These are phyloP conservation scores for Doris montereyensis DNA, from an alignment of 2,888 invertebrate species.

Conservation along the genomic window DNA sequence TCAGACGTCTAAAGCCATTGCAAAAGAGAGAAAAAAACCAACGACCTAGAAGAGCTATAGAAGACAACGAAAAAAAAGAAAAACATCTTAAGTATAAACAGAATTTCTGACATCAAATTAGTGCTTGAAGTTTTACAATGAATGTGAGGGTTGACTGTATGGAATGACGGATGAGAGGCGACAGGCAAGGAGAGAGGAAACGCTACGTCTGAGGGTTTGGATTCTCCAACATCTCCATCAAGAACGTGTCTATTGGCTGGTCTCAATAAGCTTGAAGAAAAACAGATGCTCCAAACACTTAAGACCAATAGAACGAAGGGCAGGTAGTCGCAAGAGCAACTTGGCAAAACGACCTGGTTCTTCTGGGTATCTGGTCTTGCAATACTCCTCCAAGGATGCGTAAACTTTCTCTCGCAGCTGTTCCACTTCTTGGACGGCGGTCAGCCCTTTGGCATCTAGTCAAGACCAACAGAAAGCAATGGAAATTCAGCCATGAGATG, in stretches of 20 bases:
- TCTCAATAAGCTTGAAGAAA: slow-evolving; percentile 92
- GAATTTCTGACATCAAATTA: no score
- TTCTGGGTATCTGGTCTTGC: slow-evolving; percentile 86
- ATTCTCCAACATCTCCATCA: slow-evolving; percentile 71
- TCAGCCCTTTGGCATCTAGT: slow-evolving; percentile 90
- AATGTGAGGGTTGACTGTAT: no score
- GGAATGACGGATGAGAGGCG: no score
- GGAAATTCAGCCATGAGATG: no score
- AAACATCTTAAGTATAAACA: no score
- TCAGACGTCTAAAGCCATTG: no score
- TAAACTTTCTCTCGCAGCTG: slow-evolving; percentile 93
- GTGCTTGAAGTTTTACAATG: no score
- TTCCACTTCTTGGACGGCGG: slow-evolving; percentile 76
- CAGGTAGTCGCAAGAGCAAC: slow-evolving; percentile 78
- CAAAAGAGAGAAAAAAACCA: no score
- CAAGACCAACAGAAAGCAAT: no score
- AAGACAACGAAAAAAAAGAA: no score
- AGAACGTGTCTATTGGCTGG: slow-evolving; percentile 85
- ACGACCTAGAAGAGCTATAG: no score
- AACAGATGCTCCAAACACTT: slow-evolving; percentile 96
- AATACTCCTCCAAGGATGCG: slow-evolving; percentile 95
- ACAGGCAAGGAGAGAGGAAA: neutral
- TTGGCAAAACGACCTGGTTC: slow-evolving; percentile 97
- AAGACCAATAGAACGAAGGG: slow-evolving; percentile 76
- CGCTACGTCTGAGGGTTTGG: slow-evolving; percentile 51